These are phyloP conservation scores for Pogonomyrmex californicus DNA, from an alignment of 1,140 invertebrate species.

Conservation along the genomic window DNA sequence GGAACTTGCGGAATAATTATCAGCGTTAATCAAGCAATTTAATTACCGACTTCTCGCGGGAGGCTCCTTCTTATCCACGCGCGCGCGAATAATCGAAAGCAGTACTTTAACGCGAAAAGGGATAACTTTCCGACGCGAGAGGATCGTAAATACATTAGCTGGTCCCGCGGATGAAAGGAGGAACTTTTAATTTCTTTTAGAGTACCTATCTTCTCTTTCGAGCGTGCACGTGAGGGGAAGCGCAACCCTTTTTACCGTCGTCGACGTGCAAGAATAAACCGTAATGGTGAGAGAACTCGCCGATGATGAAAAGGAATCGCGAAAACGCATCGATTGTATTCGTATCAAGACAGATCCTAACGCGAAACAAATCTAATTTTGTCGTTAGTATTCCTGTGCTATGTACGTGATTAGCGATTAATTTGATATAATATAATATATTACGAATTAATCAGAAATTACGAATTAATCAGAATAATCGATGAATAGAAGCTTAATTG, in stretches of 20 bases:
- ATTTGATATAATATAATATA: conserved; percentile 3
- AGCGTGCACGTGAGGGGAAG: conserved; percentile 39
- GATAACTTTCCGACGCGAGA: conserved; percentile 57
- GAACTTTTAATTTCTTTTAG: conserved; percentile 63
- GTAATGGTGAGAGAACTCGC: conserved; percentile 21
- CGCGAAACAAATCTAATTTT: conserved; percentile 12
- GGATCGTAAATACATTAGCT: conserved; percentile 66
- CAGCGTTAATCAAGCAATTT: conserved; percentile 69
- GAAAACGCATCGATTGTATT: neutral
- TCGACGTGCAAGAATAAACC: conserved; percentile 32
- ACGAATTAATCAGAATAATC: conserved; percentile 26
- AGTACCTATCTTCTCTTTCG: conserved; percentile 42
- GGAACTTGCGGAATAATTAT: conserved; percentile 66
- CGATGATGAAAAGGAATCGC: conserved; percentile 33
- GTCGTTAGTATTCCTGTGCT: neutral
- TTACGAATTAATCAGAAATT: conserved; percentile 16
- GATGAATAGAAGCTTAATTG: neutral
- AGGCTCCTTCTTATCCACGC: conserved; percentile 28
- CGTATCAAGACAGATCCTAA: neutral
- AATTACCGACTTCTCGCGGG: conserved; percentile 66
- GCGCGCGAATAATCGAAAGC: conserved; percentile 63
- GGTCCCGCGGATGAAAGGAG: conserved; percentile 44
- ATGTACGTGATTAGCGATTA: neutral
- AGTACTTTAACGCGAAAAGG: conserved; percentile 60
- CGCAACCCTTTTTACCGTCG: conserved; percentile 38